Conservation (phyloP, 2,113 vertebrate species). For the Glaucidium brasilianum region DNA sequence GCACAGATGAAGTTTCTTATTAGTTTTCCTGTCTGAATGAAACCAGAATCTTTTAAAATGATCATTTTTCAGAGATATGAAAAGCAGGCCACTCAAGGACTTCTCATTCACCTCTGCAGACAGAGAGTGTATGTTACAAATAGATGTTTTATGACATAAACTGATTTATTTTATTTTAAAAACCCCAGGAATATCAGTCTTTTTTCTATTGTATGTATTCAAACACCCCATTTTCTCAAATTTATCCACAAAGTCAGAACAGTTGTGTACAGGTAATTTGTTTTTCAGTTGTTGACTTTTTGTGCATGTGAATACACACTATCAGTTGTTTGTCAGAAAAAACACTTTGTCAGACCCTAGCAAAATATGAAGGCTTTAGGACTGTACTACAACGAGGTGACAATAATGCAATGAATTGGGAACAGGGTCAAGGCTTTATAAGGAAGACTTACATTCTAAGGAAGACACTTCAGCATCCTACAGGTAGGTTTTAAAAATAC, state of each 20-base stretch:
- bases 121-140: neutral
- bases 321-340: neutral
- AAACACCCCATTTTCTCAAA: neutral
- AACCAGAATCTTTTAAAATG: neutral
- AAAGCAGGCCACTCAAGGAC: neutral
- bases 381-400: neutral
- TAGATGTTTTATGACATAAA: neutral
- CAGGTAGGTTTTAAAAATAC: neutral
- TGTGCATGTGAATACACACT: neutral
- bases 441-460: neutral
- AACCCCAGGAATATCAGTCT: neutral
- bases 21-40: neutral
- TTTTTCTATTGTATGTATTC: neutral
- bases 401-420: neutral
- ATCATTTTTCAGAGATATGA: neutral
- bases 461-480: neutral
- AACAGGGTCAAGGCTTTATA: neutral
- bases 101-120: conserved; percentile 2
- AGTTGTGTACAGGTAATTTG: neutral
- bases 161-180: neutral
- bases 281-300: neutral
- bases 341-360: neutral
- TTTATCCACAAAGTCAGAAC: neutral
- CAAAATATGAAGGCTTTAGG: neutral
- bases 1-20: neutral